Percentiles rank a stretch among this genome's conserved stretches.
These are phyloP conservation scores for Lineus longissimus DNA, from an alignment of 1,140 invertebrate genomes.

Conservation along the genomic window DNA sequence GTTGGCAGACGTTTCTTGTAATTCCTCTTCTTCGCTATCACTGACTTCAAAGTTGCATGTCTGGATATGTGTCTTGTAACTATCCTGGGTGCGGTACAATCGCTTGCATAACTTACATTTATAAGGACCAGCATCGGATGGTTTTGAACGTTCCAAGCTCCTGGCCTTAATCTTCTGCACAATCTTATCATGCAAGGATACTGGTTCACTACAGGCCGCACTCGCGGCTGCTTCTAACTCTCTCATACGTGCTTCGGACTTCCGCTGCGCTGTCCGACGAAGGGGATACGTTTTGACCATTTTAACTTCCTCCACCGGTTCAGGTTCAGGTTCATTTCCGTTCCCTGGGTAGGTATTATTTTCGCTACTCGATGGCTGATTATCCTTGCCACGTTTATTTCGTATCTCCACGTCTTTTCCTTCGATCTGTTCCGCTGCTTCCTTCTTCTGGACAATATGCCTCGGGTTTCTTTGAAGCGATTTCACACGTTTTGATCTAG, in stretches of 20 bases:
- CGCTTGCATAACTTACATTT: conserved; percentile 82
- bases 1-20: neutral
- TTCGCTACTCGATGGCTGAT: neutral
- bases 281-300: conserved; percentile 30
- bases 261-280: conserved; percentile 10
- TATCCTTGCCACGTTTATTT: too few species aligned
- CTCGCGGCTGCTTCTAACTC: neutral
- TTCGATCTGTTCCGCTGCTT: neutral
- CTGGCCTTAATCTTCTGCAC: conserved; percentile 45
- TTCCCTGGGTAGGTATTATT: neutral
- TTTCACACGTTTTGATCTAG: too few species aligned
- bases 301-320: neutral
- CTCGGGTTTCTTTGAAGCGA: too few species aligned
- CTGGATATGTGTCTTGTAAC: conserved; percentile 76
- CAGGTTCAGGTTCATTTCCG: neutral
- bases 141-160: conserved; percentile 40
- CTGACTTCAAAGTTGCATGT: conserved; percentile 63
- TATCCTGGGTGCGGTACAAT: conserved; percentile 81
- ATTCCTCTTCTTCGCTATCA: conserved; percentile 35
- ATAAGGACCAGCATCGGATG: conserved; percentile 63
- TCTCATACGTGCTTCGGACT: neutral
- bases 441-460: neutral
- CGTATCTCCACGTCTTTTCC: neutral
- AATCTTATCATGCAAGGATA: conserved; percentile 38
- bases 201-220: neutral